Percentiles rank a stretch among this genome's conserved stretches.
phyloP scores from a whole-genome alignment of 1,140 invertebrate genomes.

The Hesperophylax magnus region DNA sequence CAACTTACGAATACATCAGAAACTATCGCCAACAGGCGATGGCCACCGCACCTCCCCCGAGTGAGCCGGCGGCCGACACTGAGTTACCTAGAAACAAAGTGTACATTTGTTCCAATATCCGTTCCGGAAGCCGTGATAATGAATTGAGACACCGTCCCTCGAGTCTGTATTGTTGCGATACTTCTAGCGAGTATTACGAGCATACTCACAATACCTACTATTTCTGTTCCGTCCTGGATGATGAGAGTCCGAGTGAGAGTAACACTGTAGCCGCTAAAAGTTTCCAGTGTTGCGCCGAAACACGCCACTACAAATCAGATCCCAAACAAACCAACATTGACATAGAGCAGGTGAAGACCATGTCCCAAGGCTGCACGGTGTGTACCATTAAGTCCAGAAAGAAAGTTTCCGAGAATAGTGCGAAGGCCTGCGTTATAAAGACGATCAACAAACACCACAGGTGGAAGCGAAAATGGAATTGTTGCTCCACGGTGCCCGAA shows the following conservation, averaged over 20 bases:
- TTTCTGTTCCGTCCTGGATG: constrained; percentile 63
- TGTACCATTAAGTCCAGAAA: constrained; percentile 58
- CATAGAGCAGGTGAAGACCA: constrained; percentile 56
- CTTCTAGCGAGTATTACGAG: constrained; percentile 58
- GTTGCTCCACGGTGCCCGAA: constrained; percentile 71
- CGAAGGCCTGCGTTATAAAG: constrained; percentile 59
- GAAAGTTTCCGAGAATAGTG: constrained; percentile 39
- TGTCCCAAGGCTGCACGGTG: constrained; percentile 63
- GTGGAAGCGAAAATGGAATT: constrained; percentile 71
- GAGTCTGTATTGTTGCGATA: constrained; percentile 60
- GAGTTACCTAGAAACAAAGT: constrained; percentile 50
- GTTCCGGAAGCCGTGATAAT: constrained; percentile 46
- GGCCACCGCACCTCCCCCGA: constrained; percentile 33
- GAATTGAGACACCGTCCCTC: constrained; percentile 61
- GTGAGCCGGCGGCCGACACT: constrained; percentile 37
- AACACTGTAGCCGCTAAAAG: constrained; percentile 59
- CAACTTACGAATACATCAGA: constrained; percentile 90
- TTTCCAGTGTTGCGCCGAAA: constrained; percentile 51
- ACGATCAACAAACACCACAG: constrained; percentile 64
- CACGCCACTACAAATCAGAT: constrained; percentile 43
- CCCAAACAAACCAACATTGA: constrained; percentile 43
- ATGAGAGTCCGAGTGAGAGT: constrained; percentile 59
- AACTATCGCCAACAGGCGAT: constrained; percentile 52
- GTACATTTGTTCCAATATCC: constrained; percentile 50
- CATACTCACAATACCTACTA: constrained; percentile 62